Evolutionary conservation across 2,797 vertebrate species (phyloP).

Genomic region (Astyanax mexicanus): DNA sequence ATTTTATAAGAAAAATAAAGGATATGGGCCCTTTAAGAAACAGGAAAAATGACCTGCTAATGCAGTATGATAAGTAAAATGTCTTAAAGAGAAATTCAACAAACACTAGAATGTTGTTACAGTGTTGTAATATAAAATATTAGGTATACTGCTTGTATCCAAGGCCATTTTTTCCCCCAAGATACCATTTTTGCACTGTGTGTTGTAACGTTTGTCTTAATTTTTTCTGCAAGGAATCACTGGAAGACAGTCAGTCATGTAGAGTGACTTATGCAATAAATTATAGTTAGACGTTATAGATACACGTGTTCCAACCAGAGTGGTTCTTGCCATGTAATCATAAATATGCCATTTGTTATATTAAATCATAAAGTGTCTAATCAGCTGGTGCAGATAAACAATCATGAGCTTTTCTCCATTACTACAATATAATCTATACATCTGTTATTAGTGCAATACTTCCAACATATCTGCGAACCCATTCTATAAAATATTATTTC

Average conservation of each 20-base stretch:
- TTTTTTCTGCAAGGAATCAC: background rate
- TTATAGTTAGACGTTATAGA: background rate
- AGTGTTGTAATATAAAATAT: background rate
- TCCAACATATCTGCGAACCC: background rate
- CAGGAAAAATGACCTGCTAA: no score
- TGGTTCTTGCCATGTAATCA: background rate
- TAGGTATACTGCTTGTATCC: background rate
- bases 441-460: slow-evolving; percentile 16
- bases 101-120: background rate
- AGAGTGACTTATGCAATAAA: background rate
- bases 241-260: slow-evolving; percentile 3
- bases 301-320: background rate
- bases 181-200: background rate
- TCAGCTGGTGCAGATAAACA: background rate
- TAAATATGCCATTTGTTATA: background rate
- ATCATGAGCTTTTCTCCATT: background rate
- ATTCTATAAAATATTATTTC: background rate
- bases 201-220: background rate
- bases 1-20: no score
- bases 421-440: background rate
- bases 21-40: no score
- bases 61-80: no score
- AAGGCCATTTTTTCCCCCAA: background rate
- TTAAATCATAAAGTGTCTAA: slow-evolving; percentile 7
- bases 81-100: no score